Evolutionary conservation across 1,140 invertebrate genomes (phyloP).

Genomic region (Ostrea edulis): DNA sequence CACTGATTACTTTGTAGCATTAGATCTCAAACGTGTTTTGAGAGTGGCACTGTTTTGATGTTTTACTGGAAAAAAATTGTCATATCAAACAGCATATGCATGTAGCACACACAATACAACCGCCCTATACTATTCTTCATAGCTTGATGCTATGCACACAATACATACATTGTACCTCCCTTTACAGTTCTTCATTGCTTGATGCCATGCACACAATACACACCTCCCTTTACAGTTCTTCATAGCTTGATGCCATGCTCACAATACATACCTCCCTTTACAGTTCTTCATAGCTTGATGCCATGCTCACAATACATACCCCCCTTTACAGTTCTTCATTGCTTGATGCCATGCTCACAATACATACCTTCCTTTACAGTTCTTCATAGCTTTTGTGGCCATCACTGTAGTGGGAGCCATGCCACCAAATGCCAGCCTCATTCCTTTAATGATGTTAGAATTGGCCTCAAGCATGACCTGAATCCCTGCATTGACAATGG

Average conservation of each 20-base stretch:
- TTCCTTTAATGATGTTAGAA: conserved; percentile 82
- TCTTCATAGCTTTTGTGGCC: conserved; percentile 85
- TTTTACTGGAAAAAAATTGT: no score
- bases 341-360: conserved; percentile 79
- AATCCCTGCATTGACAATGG: conserved; percentile 90
- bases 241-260: no score
- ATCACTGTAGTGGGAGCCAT: conserved; percentile 93
- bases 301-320: conserved; percentile 73
- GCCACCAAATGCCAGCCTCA: conserved; percentile 90
- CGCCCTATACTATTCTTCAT: no score
- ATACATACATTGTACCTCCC: conserved; percentile 83
- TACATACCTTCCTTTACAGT: conserved; percentile 83
- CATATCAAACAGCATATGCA: no score
- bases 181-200: conserved; percentile 84
- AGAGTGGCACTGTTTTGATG: no score
- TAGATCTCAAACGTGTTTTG: no score
- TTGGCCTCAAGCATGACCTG: conserved; percentile 75
- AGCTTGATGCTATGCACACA: no score
- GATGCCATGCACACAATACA: not conserved
- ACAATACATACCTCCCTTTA: no score
- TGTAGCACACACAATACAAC: no score
- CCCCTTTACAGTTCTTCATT: conserved; percentile 83
- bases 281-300: no score
- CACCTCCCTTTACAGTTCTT: no score
- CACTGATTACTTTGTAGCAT: no score